Evolutionary conservation across 2,797 vertebrate genomes (phyloP).

Genomic region (Orestias chungarensis): DNA sequence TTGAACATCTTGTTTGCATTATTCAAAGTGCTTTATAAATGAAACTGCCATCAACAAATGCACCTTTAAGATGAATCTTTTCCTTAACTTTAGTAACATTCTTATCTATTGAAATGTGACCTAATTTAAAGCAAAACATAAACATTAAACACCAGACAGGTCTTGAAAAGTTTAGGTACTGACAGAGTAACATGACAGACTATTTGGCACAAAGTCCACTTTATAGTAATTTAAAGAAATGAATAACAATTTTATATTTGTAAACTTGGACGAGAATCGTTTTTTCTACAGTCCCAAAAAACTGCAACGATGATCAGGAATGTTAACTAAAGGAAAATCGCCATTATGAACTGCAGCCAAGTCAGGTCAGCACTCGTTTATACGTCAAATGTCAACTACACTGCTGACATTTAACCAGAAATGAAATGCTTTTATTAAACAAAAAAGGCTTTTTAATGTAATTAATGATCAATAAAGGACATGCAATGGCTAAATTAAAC

Average conservation of each 20-base stretch:
- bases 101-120: background rate
- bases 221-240: background rate
- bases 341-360: background rate
- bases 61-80: no score
- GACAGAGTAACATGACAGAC: background rate
- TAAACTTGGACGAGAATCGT: background rate
- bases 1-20: no score
- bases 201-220: background rate
- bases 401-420: background rate
- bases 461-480: background rate
- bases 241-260: background rate
- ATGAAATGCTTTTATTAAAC: background rate
- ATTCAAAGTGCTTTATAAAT: no score
- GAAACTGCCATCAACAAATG: no score
- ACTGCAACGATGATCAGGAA: background rate
- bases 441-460: background rate
- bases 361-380: conserved; percentile 13
- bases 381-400: background rate
- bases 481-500: background rate
- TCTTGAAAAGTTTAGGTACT: background rate
- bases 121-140: background rate
- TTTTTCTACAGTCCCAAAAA: background rate
- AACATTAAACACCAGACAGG: background rate
- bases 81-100: no score
- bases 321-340: background rate